Conservation (phyloP, 2,888 invertebrate genomes). For the Zhengitettix transpicula region DNA sequence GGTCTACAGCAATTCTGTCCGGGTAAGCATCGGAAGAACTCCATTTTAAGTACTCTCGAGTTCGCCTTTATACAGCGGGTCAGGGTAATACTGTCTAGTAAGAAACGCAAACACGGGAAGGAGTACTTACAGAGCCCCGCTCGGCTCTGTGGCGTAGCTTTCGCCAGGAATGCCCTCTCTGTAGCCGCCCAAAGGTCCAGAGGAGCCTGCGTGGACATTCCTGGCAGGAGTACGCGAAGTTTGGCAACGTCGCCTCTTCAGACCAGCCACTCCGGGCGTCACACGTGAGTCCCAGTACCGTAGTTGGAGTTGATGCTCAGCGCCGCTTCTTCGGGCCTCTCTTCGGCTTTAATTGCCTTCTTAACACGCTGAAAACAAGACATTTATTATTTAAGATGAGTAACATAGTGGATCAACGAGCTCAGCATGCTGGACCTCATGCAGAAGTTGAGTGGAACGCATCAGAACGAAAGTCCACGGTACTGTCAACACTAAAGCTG, state of each 20-base stretch:
- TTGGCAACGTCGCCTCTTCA: background rate
- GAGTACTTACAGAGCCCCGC: background rate
- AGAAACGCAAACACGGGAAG: background rate
- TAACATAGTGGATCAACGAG: too few species aligned
- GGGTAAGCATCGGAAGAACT: too few species aligned
- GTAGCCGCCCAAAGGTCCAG: background rate
- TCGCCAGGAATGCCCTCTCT: background rate
- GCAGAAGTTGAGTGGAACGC: too few species aligned
- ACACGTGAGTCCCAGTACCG: conserved; percentile 33
- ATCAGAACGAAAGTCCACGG: too few species aligned
- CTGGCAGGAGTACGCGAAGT: background rate
- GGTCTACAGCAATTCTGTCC: background rate
- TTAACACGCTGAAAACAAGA: conserved; percentile 25
- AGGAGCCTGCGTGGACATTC: background rate
- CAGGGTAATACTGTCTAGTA: too few species aligned
- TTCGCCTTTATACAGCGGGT: too few species aligned
- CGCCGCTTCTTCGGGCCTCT: conserved; percentile 23
- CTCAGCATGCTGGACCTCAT: too few species aligned
- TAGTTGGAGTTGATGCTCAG: conserved; percentile 26
- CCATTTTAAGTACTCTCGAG: too few species aligned
- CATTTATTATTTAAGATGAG: too few species aligned
- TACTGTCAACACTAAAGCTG: too few species aligned
- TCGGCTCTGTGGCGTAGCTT: background rate
- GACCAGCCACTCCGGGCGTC: conserved; percentile 22
- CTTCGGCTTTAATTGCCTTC: conserved; percentile 29